These are phyloP conservation scores for Etia nguti DNA, from an alignment of 2,113 vertebrate genomes.

Conservation along the genomic window DNA sequence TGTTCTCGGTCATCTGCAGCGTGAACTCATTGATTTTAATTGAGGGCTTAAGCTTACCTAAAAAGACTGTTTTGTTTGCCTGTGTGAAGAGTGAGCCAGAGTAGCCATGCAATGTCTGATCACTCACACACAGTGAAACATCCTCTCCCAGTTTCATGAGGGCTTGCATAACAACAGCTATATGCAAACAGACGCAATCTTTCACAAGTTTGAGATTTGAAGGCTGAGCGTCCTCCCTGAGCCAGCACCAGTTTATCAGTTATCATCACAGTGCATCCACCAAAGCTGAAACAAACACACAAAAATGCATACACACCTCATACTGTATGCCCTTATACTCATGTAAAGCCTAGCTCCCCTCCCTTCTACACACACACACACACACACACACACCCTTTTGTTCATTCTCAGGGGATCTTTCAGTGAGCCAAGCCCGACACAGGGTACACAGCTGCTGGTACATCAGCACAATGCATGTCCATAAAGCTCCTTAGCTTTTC, in stretches of 20 bases:
- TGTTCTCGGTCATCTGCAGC: neutral
- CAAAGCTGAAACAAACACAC: constrained; percentile 39
- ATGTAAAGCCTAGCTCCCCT: neutral
- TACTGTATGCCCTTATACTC: constrained; percentile 47
- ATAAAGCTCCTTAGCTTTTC: constrained; percentile 34
- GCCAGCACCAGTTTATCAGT: constrained; percentile 20
- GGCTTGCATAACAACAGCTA: constrained; percentile 33
- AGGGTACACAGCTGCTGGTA: constrained; percentile 61
- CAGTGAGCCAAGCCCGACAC: constrained; percentile 59
- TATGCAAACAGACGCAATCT: constrained; percentile 36
- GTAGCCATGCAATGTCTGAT: neutral
- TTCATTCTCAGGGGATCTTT: constrained; percentile 74
- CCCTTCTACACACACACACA: neutral
- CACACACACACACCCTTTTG: constrained; percentile 28
- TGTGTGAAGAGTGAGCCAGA: neutral
- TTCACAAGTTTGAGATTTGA: neutral
- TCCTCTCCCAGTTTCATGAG: neutral
- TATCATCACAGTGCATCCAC: constrained; percentile 9
- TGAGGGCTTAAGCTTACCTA: constrained; percentile 6
- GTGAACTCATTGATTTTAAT: neutral
- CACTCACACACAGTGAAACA: neutral
- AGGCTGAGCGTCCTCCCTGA: constrained; percentile 14
- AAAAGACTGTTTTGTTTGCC: constrained; percentile 2
- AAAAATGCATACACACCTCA: neutral
- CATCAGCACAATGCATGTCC: constrained; percentile 66